These are phyloP conservation scores for Nylanderia fulva DNA, from an alignment of 1,140 invertebrate genomes.

Conservation along the genomic window DNA sequence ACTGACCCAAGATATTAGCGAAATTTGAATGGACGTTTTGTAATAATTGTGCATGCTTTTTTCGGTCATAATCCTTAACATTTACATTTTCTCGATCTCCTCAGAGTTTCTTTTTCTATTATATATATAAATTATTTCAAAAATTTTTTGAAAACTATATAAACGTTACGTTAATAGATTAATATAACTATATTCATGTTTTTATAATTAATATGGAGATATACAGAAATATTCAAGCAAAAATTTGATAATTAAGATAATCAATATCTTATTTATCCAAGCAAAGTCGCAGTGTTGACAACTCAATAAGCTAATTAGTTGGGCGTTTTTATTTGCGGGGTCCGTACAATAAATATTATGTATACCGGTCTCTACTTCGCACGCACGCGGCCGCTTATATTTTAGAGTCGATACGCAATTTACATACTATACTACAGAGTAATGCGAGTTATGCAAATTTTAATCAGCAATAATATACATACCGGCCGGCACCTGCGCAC, in stretches of 20 bases:
- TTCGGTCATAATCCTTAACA: background rate
- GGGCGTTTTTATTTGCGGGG: conserved; percentile 23
- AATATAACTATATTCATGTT: background rate
- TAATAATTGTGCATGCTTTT: no score
- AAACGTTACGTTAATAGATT: background rate
- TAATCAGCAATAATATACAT: conserved; percentile 59
- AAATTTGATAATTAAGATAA: conserved; percentile 22
- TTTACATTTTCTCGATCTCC: background rate
- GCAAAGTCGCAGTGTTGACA: conserved; percentile 40
- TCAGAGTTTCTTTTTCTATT: background rate
- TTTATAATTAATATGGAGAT: background rate
- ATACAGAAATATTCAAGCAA: conserved; percentile 10
- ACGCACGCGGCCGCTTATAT: conserved; percentile 38
- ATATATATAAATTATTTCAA: no score
- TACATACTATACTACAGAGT: conserved; percentile 61
- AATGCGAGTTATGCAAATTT: conserved; percentile 61
- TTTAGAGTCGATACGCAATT: conserved; percentile 50
- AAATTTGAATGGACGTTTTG: no score
- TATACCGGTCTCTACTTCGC: background rate
- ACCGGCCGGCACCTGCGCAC: conserved; percentile 17
- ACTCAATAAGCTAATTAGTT: conserved; percentile 54
- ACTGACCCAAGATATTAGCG: no score
- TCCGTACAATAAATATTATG: conserved; percentile 38
- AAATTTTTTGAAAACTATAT: background rate
- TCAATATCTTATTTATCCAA: conserved; percentile 56